Base-by-base conservation (phyloP, 23 tunicate genomes). In the Styela plicata region DNA sequence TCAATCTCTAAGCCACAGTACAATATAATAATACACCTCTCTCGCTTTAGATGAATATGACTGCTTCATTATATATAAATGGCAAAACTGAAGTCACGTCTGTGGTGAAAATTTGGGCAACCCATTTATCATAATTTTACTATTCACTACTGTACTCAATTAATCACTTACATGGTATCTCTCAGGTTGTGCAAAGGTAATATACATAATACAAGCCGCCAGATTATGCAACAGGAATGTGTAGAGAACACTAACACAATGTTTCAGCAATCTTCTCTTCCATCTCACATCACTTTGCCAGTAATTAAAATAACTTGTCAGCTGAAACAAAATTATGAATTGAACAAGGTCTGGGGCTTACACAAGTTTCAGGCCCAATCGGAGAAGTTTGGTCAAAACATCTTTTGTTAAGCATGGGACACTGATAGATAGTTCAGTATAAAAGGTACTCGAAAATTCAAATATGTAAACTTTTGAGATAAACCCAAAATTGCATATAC, bases 171-270 rank as follows among this genome's bases (percentile, higher is more conserved):
- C n/a, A n/a, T n/a, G 73, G 28, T 18, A 68, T 16, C 24, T 44
- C 57, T 44, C 10, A 5, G 57, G 57, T 22, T 86, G 90, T 37
- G 93, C 88, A 1, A 89, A 89, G 1, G 86, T 53, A 1, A 93
- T 23, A 63, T 88, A 93, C 34, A 93, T 69, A 1, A 93, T 24
- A 69, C 98, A 93, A 1, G 93, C 98, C 31, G 84, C 65, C 86
- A 84, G 79, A 63, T 88, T 86, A 37, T 88, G 92, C 10, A 88
- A 29, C 19, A 88, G 27, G n/a, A 79, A 7, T 24, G 74, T 86
- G 75, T 75, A 88, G 36, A 88, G 2, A 28, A 83, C 80, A 31
- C 84, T 78, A 74, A 79, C 83, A 62, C 65, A 29, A 69, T 88
- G 84, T 44, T 88, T 83, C 18, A 88, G 28, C 87, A 82, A 83